These are phyloP conservation scores for Ranitomeya imitator DNA, from an alignment of 2,113 vertebrate species.

Conservation along the genomic window DNA sequence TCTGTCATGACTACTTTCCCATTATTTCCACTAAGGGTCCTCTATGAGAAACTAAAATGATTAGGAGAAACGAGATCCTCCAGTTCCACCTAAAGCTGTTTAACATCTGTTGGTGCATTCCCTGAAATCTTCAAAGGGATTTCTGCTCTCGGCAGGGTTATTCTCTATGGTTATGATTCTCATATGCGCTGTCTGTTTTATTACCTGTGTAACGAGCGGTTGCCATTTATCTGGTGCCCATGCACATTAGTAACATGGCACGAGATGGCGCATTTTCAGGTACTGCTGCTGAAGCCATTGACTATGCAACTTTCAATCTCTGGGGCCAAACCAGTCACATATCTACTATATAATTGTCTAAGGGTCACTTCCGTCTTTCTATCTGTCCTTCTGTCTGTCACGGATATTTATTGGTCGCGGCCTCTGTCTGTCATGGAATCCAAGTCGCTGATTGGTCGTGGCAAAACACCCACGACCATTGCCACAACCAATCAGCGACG, in stretches of 20 bases:
- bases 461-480: too few relatives aligned
- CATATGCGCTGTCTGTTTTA: conserved; percentile 54
- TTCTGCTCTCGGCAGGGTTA: conserved; percentile 60
- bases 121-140: conserved; percentile 67
- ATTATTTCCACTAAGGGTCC: background rate
- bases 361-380: too few relatives aligned
- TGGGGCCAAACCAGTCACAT: background rate
- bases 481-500: too few relatives aligned
- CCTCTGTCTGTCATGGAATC: too few relatives aligned
- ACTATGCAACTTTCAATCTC: background rate
- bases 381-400: too few relatives aligned
- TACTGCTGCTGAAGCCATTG: conserved; percentile 60
- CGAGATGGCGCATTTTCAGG: conserved; percentile 55
- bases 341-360: too few relatives aligned
- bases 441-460: too few relatives aligned
- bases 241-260: background rate
- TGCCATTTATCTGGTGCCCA: conserved; percentile 13
- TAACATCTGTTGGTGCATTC: conserved; percentile 66
- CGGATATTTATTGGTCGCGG: too few relatives aligned
- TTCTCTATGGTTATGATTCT: conserved; percentile 29
- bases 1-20: conserved; percentile 18
- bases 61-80: conserved; percentile 31
- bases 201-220: conserved; percentile 50
- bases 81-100: conserved; percentile 33
- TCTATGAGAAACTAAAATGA: conserved; percentile 4